Evolutionary conservation across 2,797 vertebrate genomes (phyloP), one percentile per base, ranked within the genome.

Genomic region (Cuniculus paca): DNA sequence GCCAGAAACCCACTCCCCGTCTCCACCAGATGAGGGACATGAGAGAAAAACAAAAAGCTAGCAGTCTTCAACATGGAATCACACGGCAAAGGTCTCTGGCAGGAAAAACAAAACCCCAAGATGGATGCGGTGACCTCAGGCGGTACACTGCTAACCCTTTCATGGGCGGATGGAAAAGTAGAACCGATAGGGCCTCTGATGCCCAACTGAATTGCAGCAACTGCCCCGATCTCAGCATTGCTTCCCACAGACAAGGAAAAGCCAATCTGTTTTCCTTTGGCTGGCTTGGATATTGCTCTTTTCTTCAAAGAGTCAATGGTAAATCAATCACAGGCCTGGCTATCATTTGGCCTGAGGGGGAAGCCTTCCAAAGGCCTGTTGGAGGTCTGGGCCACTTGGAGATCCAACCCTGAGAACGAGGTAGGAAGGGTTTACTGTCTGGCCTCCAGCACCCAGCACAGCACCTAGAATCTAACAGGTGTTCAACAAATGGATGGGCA

Each of bases 81-180:
- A 93, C 24, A 93, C 5, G 50, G 90, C 77, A 86, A 78, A 94
- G 90, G 87, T 96, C 87, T 95, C 75, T n/a, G 50, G 52, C 39
- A 97, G 63, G 63, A 84, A 88, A 93, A 97, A 89, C 86, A 96
- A 92, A 94, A 92, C 86, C 52, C 82, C n/a, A n/a, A n/a, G n/a
- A n/a, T 92, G 75, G 80, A 93, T 91, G 90, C 88, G 24, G 56
- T 91, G 91, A 93, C 79, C 89, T 94, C n/a, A 17, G 77, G 89
- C 56, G 91, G 74, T 91, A 82, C 89, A 24, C 13, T 36, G 45
- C 77, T 94, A 91, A 91, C 80, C 54, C 75, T 94, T 94, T 93
- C 81, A 58, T 45, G 19, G 28, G 72, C 16, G 54, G 74, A 90
- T 91, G 83, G 48, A 81, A 93, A 87, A 82, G 90, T 61, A 48